Conservation (phyloP, 2,888 invertebrate species). For the Lacanobia oleracea region DNA sequence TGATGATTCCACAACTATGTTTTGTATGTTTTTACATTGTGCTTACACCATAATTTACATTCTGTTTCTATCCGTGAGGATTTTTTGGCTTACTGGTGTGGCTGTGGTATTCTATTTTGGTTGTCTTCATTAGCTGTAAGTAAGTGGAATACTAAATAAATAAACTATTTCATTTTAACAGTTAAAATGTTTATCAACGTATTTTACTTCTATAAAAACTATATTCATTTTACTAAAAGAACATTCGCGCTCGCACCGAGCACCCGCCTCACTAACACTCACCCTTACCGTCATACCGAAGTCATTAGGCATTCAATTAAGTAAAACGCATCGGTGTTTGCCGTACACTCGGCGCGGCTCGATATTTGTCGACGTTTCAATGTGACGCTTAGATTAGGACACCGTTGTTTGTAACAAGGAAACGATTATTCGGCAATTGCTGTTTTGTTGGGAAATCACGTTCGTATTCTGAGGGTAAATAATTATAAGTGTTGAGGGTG, state of each 20-base stretch:
- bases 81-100: too few relatives aligned
- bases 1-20: too few relatives aligned
- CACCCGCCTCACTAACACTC: slow-evolving; percentile 30
- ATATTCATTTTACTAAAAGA: neutral
- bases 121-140: too few relatives aligned
- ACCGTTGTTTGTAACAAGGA: slow-evolving; percentile 51
- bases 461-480: slow-evolving; percentile 12
- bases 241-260: slow-evolving; percentile 11
- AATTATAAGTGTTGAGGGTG: neutral
- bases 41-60: too few relatives aligned
- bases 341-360: slow-evolving; percentile 76
- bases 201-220: too few relatives aligned
- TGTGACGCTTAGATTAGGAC: slow-evolving; percentile 65
- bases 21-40: too few relatives aligned
- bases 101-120: too few relatives aligned
- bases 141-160: too few relatives aligned
- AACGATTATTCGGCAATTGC: slow-evolving; percentile 43
- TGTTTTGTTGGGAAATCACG: slow-evolving; percentile 25
- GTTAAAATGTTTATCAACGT: too few relatives aligned
- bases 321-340: slow-evolving; percentile 85
- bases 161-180: too few relatives aligned
- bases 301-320: slow-evolving; percentile 87
- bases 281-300: slow-evolving; percentile 62
- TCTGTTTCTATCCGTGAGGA: too few relatives aligned
- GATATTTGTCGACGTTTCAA: slow-evolving; percentile 79